Base-by-base conservation (phyloP, 2,797 vertebrate species). In the Sebastes hubbsi region DNA sequence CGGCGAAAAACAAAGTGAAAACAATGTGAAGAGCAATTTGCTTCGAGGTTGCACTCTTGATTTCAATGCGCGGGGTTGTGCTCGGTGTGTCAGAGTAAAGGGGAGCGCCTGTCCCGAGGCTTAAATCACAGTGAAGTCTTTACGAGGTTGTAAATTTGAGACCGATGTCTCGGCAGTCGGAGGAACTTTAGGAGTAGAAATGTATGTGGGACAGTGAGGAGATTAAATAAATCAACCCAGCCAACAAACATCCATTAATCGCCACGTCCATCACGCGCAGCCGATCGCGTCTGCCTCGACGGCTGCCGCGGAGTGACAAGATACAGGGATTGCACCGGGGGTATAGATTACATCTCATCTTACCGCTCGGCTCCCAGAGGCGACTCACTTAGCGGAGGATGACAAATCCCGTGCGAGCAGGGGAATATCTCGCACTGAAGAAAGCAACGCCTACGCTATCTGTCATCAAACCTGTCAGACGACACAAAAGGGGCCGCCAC, bases 121-220 rank as follows among this genome's bases (percentile, higher is more conserved):
- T 92, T 95, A 95, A 95, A 96, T 96, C 94, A 95, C 64, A 16
- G 69, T 82, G 90, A 94, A 82, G 79, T 77, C 90, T 95, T 96
- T 95, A 94, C 85, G 86, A 93, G 81, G 89, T 38, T 83, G 89
- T 95, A 96, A 94, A 96, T 95, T 84, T 77, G 78, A 91, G 87
- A 81, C 69, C 13, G 81, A 89, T 85, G 90, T 89, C 94, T 86
- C 78, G 13, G 86, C 83, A 90, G 91, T 84, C 81, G 74, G 77
- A 86, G 74, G 76, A 90, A 92, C 90, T 93, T 94, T 65, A 89
- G 85, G 77, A 91, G 87, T 49, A 65, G 80, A 90, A 92, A 91
- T 61, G 86, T 83, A 84, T 30, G 81, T 81, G 76, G 75, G 89
- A 91, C 67, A 22, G 78, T 69, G 68, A 67, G 29, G 63, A 89